Conservation (phyloP, 2,888 invertebrate species). For the Aspidapion aeneum region DNA sequence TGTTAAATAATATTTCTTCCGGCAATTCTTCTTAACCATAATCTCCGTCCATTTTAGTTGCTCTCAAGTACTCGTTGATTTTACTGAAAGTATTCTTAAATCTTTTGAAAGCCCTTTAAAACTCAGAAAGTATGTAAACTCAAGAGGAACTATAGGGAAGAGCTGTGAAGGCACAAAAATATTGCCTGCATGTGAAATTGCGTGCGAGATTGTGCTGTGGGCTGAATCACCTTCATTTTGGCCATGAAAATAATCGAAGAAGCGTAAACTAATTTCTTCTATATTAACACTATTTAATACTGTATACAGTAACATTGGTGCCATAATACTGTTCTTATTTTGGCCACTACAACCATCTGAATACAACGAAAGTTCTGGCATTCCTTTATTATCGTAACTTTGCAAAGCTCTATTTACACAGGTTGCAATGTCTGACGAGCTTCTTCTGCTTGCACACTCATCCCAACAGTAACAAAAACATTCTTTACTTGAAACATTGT, state of each 20-base stretch:
- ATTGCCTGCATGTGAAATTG: no score
- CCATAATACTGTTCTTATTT: neutral
- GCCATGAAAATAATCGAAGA: constrained; percentile 10
- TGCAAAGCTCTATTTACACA: constrained; percentile 3
- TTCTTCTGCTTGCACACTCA: constrained; percentile 7
- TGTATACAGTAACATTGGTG: constrained; percentile 11
- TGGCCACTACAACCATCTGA: neutral
- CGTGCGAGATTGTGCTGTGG: no score
- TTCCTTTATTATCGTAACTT: constrained; percentile 1
- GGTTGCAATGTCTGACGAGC: constrained; percentile 7
- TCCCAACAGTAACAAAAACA: constrained; percentile 9
- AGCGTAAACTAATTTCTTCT: constrained; percentile 6
- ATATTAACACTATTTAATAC: constrained; percentile 1
- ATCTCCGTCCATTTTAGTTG: no score
- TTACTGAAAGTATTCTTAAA: constrained; percentile 2
- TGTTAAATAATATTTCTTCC: constrained; percentile 13
- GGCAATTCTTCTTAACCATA: constrained; percentile 11
- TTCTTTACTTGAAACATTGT: constrained; percentile 7
- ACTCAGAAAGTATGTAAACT: constrained; percentile 7
- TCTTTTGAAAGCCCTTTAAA: constrained; percentile 15
- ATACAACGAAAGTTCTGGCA: neutral
- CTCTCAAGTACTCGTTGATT: constrained; percentile 10
- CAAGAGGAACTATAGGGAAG: constrained; percentile 13
- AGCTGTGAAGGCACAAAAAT: constrained; percentile 16
- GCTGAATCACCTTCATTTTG: constrained; percentile 18